Evolutionary conservation across 1,140 invertebrate species (phyloP), one percentile per base, ranked within the genome.

Genomic region (Dinothrombium tinctorium): DNA sequence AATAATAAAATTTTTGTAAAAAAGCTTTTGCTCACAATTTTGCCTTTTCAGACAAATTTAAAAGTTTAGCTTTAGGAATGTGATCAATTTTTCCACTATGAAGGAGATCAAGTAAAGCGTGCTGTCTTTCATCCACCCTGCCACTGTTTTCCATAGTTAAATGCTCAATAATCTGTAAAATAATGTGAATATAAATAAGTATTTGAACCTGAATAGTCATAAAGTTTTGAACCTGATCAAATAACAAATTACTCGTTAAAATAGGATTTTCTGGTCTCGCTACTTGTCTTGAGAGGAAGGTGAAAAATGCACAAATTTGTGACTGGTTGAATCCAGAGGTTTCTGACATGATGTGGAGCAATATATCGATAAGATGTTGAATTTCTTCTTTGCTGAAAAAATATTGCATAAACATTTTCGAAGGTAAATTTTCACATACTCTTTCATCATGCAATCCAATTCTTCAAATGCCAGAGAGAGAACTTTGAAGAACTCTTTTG

Each of bases 401-500:
- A 45, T 3, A 46, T 41, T 4, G 2, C 11, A 42, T 33, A 9
- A 40, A 39, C 24, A 33, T 25, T 37, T 36, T 25, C 2, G 24
- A 38, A 33, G 9, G 20, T 6, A 26, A 5, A 36, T 33, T 33
- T 50, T 41, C 21, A 54, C 67, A 25, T 63, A n/a, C n/a, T n/a
- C n/a, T n/a, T n/a, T n/a, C n/a, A n/a, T n/a, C n/a, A n/a, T 64
- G 50, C 77, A 77, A 56, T 80, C 76, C n/a, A 64, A 63, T 53
- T 84, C 79, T 53, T 80, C 76, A 63, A 86, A 86, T 29, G 80
- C 79, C 53, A 87, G 64, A 12, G 77, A 69, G 20, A 87, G 64
- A 3, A 84, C 83, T 58, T 92, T 87, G 2, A 92, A 60, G 51
- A 87, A 87, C 53, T 87, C 83, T 38, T 75, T 65, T 0, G 78